Base-by-base conservation (phyloP, 2,888 invertebrate species). In the Hanleya hanleyi region DNA sequence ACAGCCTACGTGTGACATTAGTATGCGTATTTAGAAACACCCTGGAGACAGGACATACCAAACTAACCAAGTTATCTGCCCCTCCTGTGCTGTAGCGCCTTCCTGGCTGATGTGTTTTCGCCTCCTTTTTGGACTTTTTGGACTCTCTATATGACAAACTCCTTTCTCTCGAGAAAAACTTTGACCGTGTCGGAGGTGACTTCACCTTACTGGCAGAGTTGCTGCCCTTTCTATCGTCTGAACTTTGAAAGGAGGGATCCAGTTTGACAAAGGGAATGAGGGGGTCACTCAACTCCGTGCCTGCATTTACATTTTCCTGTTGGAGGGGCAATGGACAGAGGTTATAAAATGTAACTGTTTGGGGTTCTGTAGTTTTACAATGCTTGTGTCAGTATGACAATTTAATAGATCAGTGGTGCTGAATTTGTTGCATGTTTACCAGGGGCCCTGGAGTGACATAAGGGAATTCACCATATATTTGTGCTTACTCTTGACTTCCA, bases 111-210 rank as follows among this genome's bases (percentile, higher is more conserved):
- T 77, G 32, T 76, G 75, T 57, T 77, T 79, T 74, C 83, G 81
- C 51, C 94, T 94, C 89, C 94, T 82, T 77, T 80, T 32, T 83
- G 72, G 77, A 81, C 78, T 84, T 84, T 80, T 80, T 84, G n/a
- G n/a, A n/a, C 77, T 87, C 87, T 78, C 84, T 81, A 78, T 84
- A 86, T 3, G 86, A 87, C n/a, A 86, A 82, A 73, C 86, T 85
- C 41, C 86, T 80, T 66, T 81, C 79, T 32, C 80, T 78, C 57
- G 76, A 74, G 32, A 57, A 36, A 69, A 61, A 33, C 37, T 64
- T 64, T 18, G n/a, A 18, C 36, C 64, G 15, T 33, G 26, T 15
- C 15, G 57, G 57, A 15, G 57, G 57, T 57, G 57, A 57, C 32
- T 57, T 57, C 15, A 32, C 15, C 29, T 57, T 57, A 57, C 26